These are phyloP conservation scores for Drosophila algonquin DNA, from an alignment of 2,888 invertebrate genomes.

Conservation along the genomic window DNA sequence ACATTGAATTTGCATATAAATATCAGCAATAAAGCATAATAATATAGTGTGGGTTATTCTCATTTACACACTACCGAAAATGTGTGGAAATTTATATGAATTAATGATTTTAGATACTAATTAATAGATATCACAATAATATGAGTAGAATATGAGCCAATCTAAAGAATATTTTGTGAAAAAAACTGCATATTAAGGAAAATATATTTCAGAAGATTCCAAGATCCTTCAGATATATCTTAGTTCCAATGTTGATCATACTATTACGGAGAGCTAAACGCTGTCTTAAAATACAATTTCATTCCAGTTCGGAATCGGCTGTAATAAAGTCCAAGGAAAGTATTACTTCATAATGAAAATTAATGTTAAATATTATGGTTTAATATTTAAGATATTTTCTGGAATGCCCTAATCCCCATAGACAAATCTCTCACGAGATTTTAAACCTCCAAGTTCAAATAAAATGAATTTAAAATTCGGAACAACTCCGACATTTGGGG, in stretches of 20 bases:
- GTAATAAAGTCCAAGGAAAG: no score
- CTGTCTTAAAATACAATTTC: no score
- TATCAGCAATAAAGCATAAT: background rate
- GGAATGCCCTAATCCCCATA: no score
- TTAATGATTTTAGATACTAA: background rate
- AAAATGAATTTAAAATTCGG: background rate
- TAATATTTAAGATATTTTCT: no score
- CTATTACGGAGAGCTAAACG: rapidly evolving
- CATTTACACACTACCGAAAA: background rate
- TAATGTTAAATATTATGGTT: no score
- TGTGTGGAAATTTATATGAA: background rate
- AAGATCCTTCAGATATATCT: no score
- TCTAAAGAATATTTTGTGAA: no score
- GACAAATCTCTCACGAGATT: background rate
- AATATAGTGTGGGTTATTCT: background rate
- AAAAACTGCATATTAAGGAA: no score
- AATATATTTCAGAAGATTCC: background rate
- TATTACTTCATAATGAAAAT: no score
- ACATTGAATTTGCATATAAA: background rate
- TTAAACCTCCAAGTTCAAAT: background rate
- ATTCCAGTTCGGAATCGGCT: background rate
- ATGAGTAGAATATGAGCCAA: no score
- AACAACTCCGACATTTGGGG: background rate
- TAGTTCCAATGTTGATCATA: no score
- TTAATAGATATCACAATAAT: no score